phyloP scores from a whole-genome alignment of 2,888 invertebrate genomes.

The Crocallis elinguaria region DNA sequence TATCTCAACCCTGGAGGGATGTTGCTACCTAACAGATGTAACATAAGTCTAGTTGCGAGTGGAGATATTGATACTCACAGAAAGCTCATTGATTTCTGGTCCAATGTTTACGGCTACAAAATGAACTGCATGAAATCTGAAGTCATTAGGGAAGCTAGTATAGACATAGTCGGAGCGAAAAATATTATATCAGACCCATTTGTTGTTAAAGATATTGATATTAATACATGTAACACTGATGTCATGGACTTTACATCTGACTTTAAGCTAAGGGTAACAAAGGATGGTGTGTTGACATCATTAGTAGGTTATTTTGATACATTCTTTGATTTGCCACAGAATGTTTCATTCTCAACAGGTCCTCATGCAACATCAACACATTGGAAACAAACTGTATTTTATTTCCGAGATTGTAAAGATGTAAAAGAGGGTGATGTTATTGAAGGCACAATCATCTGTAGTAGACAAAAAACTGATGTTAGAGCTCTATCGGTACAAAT shows the following conservation, averaged over 20 bases:
- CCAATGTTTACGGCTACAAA: slow-evolving; percentile 96
- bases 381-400: slow-evolving; percentile 98
- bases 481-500: slow-evolving; percentile 90
- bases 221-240: slow-evolving; percentile 88
- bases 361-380: slow-evolving; percentile 91
- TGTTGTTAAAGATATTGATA: slow-evolving; percentile 89
- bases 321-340: slow-evolving; percentile 89
- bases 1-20: slow-evolving; percentile 90
- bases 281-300: slow-evolving; percentile 89
- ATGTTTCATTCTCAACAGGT: slow-evolving; percentile 90
- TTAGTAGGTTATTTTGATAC: slow-evolving; percentile 97
- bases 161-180: slow-evolving; percentile 80
- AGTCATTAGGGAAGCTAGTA: slow-evolving; percentile 89
- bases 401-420: slow-evolving; percentile 89
- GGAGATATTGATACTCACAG: slow-evolving; percentile 90
- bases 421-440: slow-evolving; percentile 88
- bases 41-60: slow-evolving; percentile 91
- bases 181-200: slow-evolving; percentile 88
- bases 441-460: slow-evolving; percentile 89
- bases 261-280: slow-evolving; percentile 87
- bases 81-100: slow-evolving; percentile 93
- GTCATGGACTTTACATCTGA: slow-evolving; percentile 89
- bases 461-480: slow-evolving; percentile 89
- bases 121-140: slow-evolving; percentile 96
- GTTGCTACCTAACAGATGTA: slow-evolving; percentile 93